Evolutionary conservation across 1,140 invertebrate species (phyloP).

Genomic region (Ptiloglossa arizonensis): DNA sequence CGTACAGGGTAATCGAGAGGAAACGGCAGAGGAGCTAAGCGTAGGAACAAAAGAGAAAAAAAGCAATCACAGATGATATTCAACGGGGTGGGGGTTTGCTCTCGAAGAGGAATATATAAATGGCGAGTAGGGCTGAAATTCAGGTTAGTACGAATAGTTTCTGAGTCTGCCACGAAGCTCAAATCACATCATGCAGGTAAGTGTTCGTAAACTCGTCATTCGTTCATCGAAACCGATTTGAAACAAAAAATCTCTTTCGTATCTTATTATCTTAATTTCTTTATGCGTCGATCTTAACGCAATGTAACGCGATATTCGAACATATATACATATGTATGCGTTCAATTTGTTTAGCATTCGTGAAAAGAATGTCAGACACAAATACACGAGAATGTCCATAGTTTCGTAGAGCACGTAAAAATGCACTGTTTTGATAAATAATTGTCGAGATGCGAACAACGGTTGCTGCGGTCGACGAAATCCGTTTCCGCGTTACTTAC

Average conservation of each 20-base stretch:
- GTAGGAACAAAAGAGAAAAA: conserved; percentile 43
- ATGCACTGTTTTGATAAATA: conserved; percentile 16
- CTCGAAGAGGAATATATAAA: conserved; percentile 71
- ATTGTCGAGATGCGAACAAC: conserved; percentile 13
- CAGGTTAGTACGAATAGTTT: conserved; percentile 66
- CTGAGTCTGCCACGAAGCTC: conserved; percentile 57
- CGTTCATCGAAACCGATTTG: background rate
- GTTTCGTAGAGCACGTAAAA: too few relatives aligned
- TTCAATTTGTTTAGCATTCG: too few relatives aligned
- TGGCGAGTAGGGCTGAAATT: conserved; percentile 69
- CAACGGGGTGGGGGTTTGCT: conserved; percentile 44
- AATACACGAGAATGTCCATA: too few relatives aligned
- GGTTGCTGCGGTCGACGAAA: conserved; percentile 22
- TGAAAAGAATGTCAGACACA: background rate
- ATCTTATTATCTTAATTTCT: too few relatives aligned
- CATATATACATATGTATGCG: too few relatives aligned
- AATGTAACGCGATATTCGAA: background rate
- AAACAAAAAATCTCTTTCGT: background rate
- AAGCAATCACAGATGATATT: conserved; percentile 53
- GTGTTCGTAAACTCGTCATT: conserved; percentile 16
- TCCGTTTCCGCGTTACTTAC: conserved; percentile 30
- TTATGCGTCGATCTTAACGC: background rate
- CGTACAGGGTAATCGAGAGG: conserved; percentile 14
- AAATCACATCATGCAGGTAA: conserved; percentile 65
- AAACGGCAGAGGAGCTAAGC: conserved; percentile 40